Evolutionary conservation across 2,797 vertebrate species (phyloP), one percentile per base, ranked within the genome.

Genomic region (Naso thynnoides): DNA sequence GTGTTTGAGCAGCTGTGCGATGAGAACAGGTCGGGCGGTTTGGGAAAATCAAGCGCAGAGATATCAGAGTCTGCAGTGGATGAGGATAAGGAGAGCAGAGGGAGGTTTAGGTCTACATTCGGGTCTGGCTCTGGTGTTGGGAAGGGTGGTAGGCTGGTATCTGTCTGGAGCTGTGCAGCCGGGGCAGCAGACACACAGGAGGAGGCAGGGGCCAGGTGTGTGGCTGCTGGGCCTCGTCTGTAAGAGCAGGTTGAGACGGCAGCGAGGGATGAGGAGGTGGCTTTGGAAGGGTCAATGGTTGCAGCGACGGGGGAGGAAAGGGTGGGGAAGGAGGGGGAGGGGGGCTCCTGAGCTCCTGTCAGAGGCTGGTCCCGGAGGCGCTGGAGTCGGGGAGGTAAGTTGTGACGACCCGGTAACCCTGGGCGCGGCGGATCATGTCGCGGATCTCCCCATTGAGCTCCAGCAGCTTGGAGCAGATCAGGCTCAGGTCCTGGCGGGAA

Each of bases 391-490:
- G 97, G 94, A 98, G 96, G 95, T 96, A 97, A 83, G 96, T 92
- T 50, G 96, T 96, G 94, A 99, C 94, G 14, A 98, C 96, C 19
- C 97, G 96, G 94, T 97, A 98, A 72, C 95, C 97, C 95, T 98
- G 98, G 76, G 98, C 97, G 79, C 96, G 95, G 89, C 96, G 95
- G 77, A 99, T 98, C 98, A 99, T 99, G 89, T 98, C 97, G 0
- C 96, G 96, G 85, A 99, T 99, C 93, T 99, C 98, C 66, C 97
- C 96, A 62, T 98, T 99, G 82, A 99, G 96, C 83, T 98, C 98
- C 95, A 98, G 96, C 70, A 99, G 89, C 88, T 98, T 98, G 86
- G 96, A 95, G 90, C 97, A 98, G 93, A 99, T 98, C 80, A 97
- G 95, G 1, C 96, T 95, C 81, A 97, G 94, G 93, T 98, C 98